A percentile compares a stretch with the other conserved stretches of the same genome.
Conservation (phyloP, 1,140 invertebrate species). For the Diuraphis noxia region DNA sequence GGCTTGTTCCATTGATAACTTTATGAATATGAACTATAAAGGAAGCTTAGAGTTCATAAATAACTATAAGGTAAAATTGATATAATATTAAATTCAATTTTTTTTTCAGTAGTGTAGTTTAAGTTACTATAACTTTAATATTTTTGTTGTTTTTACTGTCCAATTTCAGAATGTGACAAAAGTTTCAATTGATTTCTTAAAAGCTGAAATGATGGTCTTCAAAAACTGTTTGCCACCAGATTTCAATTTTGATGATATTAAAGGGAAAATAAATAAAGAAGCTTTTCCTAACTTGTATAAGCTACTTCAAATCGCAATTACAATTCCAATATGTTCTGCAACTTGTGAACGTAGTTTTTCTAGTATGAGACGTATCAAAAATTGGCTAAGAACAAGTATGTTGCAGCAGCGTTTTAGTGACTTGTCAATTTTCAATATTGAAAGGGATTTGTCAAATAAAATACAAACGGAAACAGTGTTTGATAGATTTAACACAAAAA, state of each 20-base stretch:
- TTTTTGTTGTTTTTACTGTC: background rate
- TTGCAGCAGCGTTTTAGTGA: background rate
- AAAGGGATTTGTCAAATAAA: background rate
- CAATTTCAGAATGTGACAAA: slow-evolving; percentile 4
- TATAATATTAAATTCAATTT: background rate
- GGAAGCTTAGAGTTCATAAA: slow-evolving; percentile 4
- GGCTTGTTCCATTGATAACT: background rate
- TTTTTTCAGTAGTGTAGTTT: background rate
- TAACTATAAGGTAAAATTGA: background rate
- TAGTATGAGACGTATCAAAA: too few species aligned
- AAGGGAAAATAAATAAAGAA: too few species aligned
- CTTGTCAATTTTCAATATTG: background rate
- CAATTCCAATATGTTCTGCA: too few species aligned
- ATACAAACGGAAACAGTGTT: background rate
- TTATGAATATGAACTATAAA: background rate
- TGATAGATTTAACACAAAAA: background rate
- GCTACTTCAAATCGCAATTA: too few species aligned
- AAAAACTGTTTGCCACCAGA: too few species aligned
- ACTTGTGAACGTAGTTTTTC: too few species aligned
- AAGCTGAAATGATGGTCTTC: too few species aligned
- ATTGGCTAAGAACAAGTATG: too few species aligned
- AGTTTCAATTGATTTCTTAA: background rate
- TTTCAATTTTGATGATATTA: too few species aligned
- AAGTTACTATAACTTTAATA: background rate
- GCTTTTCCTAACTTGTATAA: too few species aligned